phyloP scores from a whole-genome alignment of 2,113 vertebrate genomes.

The Epinephelus moara region DNA sequence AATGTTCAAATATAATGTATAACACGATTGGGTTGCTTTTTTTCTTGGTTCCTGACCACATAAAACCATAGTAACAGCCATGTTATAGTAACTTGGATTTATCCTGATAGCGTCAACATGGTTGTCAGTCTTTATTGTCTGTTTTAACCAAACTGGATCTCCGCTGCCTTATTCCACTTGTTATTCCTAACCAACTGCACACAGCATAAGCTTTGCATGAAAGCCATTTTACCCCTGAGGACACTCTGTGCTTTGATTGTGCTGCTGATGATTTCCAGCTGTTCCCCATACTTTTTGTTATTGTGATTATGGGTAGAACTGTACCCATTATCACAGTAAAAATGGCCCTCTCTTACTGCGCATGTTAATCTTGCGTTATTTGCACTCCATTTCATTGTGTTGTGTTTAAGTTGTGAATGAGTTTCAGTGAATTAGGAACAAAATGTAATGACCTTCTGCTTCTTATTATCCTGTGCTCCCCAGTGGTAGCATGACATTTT shows the following conservation, averaged over 20 bases:
- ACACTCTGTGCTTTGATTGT: constrained; percentile 19
- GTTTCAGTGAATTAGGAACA: neutral
- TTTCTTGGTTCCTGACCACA: no score
- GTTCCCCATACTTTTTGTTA: constrained; percentile 17
- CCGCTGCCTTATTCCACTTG: neutral
- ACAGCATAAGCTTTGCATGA: neutral
- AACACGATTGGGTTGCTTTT: no score
- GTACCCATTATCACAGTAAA: neutral
- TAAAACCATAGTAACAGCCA: no score
- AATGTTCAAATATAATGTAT: no score
- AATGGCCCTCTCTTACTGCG: neutral
- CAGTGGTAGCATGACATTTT: neutral
- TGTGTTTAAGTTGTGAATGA: neutral
- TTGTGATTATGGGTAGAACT: neutral
- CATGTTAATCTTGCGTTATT: neutral
- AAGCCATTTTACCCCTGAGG: neutral
- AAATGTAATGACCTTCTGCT: neutral
- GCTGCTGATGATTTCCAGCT: constrained; percentile 32
- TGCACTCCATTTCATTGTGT: neutral
- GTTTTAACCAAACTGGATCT: neutral
- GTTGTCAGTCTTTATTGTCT: neutral
- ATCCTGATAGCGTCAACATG: neutral
- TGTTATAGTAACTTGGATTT: no score
- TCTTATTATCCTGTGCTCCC: neutral
- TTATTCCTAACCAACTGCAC: neutral